These are phyloP conservation scores for Chaenocephalus aceratus DNA, from an alignment of 2,113 vertebrate species.

Conservation along the genomic window DNA sequence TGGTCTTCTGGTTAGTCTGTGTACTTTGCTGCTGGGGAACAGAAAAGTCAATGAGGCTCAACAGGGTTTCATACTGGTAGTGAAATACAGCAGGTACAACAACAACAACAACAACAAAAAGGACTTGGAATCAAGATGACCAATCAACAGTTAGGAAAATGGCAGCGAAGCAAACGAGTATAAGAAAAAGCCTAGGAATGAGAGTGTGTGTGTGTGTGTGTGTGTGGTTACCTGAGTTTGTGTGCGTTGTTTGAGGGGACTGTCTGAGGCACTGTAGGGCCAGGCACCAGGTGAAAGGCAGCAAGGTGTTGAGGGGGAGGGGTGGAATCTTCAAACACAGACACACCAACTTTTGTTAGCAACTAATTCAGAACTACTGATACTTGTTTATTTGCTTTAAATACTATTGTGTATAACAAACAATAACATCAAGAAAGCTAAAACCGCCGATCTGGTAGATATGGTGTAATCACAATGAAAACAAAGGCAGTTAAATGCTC, in stretches of 20 bases:
- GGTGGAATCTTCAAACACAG: conserved; percentile 90
- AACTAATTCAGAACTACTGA: neutral
- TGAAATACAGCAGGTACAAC: neutral
- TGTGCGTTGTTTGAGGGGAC: conserved; percentile 98
- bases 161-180: too few relatives aligned
- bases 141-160: too few relatives aligned
- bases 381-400: neutral
- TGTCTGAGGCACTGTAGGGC: conserved; percentile 99
- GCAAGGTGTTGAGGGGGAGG: conserved; percentile 99
- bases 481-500: conserved; percentile 18
- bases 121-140: too few relatives aligned
- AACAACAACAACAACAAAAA: too few relatives aligned
- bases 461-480: neutral
- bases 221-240: conserved; percentile 92
- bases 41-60: conserved; percentile 10
- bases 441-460: neutral
- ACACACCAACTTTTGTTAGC: neutral
- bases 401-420: neutral
- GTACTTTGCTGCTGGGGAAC: conserved; percentile 91
- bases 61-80: neutral
- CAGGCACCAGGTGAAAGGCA: conserved; percentile 99
- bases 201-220: too few relatives aligned
- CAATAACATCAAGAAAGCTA: neutral
- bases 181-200: too few relatives aligned
- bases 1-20: conserved; percentile 95